These are phyloP conservation scores for Poeciliopsis gracilis DNA, from an alignment of 2,797 vertebrate genomes.

Conservation along the genomic window DNA sequence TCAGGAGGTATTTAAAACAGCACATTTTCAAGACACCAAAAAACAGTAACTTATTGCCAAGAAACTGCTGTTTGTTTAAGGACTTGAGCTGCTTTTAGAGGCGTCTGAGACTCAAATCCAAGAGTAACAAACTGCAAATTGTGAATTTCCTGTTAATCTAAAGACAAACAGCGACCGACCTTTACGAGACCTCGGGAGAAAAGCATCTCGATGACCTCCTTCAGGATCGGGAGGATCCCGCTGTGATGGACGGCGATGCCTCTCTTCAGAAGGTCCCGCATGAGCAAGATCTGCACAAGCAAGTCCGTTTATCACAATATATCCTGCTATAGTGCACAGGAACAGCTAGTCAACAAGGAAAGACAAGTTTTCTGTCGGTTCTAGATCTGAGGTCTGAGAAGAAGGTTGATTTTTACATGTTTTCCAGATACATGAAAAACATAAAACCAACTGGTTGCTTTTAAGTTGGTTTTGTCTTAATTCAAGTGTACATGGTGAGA, in stretches of 20 bases:
- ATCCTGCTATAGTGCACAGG: background rate
- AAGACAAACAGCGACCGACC: slow-evolving; percentile 65
- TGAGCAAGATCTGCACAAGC: slow-evolving; percentile 80
- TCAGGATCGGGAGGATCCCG: slow-evolving; percentile 92
- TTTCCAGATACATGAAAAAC: background rate
- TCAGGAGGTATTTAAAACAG: no score
- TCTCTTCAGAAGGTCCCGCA: slow-evolving; percentile 88
- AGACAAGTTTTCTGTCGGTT: no score
- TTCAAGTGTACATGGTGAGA: no score
- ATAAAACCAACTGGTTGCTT: background rate
- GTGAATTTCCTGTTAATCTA: background rate
- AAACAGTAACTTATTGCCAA: no score
- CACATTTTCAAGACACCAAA: no score
- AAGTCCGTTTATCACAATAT: background rate
- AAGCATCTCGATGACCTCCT: slow-evolving; percentile 95
- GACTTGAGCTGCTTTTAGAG: no score
- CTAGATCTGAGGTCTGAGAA: background rate
- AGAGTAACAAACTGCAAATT: no score
- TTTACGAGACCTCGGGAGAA: slow-evolving; percentile 94
- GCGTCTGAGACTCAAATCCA: no score
- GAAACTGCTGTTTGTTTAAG: no score
- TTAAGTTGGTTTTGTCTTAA: background rate
- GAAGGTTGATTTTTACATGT: background rate
- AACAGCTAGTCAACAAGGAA: background rate
- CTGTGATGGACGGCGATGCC: slow-evolving; percentile 93